Evolutionary conservation across 2,888 invertebrate genomes (phyloP), one percentile per base, ranked within the genome.

Genomic region (Melipona beecheii): DNA sequence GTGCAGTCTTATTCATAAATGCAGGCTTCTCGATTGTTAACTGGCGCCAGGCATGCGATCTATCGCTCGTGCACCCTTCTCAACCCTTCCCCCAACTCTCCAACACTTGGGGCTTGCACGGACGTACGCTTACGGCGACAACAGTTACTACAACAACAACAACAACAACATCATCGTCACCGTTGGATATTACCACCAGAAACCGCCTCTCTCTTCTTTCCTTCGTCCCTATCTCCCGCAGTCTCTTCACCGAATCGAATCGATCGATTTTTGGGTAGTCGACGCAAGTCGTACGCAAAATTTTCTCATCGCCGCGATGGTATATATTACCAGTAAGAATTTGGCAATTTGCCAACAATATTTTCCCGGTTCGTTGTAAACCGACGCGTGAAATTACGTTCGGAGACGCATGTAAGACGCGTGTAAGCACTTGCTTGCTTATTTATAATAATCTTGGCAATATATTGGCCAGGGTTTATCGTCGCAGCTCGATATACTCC

Each of bases 1-100:
- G 77, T 77, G 77, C 81, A 88, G 88, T 88, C 90, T 91, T 92
- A 92, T 93, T 93, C 92, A 93, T 92, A 92, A 93, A 93, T 92
- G 92, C 91, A 91, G 85, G 85, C 85, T 85, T 85, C 89, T 83
- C 90, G 91, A 92, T 92, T 87, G 91, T 91, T 93, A 92, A 93
- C 91, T 93, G 89, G 88, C 91, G 89, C 85, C 86, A 85, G 87
- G 85, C 93, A 93, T 91, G 93, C 93, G 83, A 93, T 86, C 86
- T 77, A 49, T 65, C 82, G 62, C 75, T 65, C 66, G 66, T 66
- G 52, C 75, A 50, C 60, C 68, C 74, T 72, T 79, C 68, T 65
- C 68, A 6, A n/a, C 24, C 27, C 27, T 24, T 31, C 19, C 62
- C 36, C 36, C 9, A 36, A 24, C 58, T 69, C 76, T 60, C 62